Percentiles rank a stretch among this genome's conserved stretches.
Conservation (phyloP, 2,113 vertebrate genomes). For the Tragulus kanchil region DNA sequence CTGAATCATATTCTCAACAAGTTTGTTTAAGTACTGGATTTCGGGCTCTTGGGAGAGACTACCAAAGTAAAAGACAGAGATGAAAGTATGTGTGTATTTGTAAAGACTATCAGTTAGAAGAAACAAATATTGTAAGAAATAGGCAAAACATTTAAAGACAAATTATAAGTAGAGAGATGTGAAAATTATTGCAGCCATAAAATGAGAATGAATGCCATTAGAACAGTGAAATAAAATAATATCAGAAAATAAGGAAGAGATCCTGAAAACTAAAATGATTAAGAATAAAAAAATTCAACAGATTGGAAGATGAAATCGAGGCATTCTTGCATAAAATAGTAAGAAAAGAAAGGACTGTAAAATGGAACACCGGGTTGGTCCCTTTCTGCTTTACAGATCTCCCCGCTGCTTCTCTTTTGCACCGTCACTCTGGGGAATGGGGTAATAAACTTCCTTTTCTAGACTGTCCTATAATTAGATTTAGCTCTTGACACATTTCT, state of each 20-base stretch:
- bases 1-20: neutral
- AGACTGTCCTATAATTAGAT: neutral
- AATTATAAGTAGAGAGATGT: slow-evolving; percentile 31
- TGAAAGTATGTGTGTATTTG: neutral
- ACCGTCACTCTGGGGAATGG: neutral
- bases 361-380: neutral
- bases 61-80: neutral
- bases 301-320: neutral
- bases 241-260: neutral
- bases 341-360: neutral
- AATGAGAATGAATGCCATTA: neutral
- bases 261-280: neutral
- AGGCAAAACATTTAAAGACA: neutral
- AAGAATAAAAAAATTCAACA: neutral
- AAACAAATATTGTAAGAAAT: neutral
- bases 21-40: too few relatives aligned
- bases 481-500: slow-evolving; percentile 13
- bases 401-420: neutral
- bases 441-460: neutral
- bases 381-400: neutral
- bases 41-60: neutral
- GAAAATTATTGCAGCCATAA: neutral
- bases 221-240: neutral
- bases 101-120: neutral
- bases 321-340: neutral